Base-by-base conservation (phyloP, 2,113 vertebrate species). In the Gulo gulo region DNA sequence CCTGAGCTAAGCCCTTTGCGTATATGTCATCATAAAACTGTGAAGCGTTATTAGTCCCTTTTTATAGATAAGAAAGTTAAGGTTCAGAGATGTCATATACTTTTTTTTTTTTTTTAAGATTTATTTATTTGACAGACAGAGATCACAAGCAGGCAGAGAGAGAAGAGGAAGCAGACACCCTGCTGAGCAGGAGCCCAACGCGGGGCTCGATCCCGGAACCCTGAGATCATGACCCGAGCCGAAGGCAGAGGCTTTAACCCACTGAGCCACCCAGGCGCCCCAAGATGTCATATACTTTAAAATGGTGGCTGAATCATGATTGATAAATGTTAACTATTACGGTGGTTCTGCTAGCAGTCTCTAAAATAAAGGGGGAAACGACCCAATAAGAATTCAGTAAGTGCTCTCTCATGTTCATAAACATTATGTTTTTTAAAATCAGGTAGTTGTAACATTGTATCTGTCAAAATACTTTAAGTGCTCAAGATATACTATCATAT, bases 321-420 rank as follows among this genome's bases (percentile, higher is more conserved):
- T 47, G 42, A 45, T 73, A 82, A 85, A 73, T 0, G 0, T n/a
- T 29, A 36, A 15, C 36, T 13, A 42, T n/a, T n/a, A 16, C 0
- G 9, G 42, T 9, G 3, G 23, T 85, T 21, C 34, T 21, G 45
- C 15, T 6, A 61, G 36, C 26, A 24, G 10, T 86, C 21, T 82
- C 29, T 34, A 86, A 78, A 83, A 61, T 11, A 65, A 10, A n/a
- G 12, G 42, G 10, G 18, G 36, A 84, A 59, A 16, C 10, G 59
- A 57, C 14, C 23, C 39, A 69, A 16, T 39, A 31, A 76, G 36
- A 67, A 16, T 45, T 74, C 50, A 67, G 10, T 78, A 59, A 67
- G 39, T 79, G 69, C 57, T 5, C 8, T 26, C 47, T 93, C 21
- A 5, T 36, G 18, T n/a, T 57, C 67, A 61, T 26, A 61, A 42